Conservation (phyloP, 2,888 invertebrate genomes). For the Julus scandinavius region DNA sequence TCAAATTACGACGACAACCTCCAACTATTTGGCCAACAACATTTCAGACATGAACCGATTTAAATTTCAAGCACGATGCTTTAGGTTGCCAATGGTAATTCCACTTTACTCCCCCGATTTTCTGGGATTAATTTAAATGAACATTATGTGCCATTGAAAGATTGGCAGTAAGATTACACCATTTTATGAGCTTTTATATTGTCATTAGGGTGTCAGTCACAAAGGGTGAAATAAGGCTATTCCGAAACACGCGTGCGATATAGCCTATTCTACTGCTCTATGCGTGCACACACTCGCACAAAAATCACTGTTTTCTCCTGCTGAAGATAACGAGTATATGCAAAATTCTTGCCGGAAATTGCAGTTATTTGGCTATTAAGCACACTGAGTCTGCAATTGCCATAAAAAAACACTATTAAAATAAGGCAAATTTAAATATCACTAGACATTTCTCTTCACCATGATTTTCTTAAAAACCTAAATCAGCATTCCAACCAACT, state of each 20-base stretch:
- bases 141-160: conserved; percentile 44
- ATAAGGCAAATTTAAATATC: no score
- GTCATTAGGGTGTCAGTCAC: conserved; percentile 45
- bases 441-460: neutral
- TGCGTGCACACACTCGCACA: neutral
- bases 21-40: conserved; percentile 35
- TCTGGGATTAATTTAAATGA: conserved; percentile 45
- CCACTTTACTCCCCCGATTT: conserved; percentile 46
- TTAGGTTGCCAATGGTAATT: conserved; percentile 38
- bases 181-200: conserved; percentile 46
- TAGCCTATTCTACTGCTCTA: neutral
- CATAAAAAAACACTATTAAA: no score
- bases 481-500: neutral
- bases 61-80: conserved; percentile 41
- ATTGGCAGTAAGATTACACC: conserved; percentile 46
- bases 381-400: neutral
- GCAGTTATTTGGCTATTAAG: neutral
- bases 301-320: neutral
- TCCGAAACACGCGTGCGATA: conserved; percentile 17
- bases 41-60: conserved; percentile 45
- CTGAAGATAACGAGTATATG: neutral
- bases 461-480: neutral
- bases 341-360: neutral
- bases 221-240: conserved; percentile 19
- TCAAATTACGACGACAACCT: conserved; percentile 36